These are phyloP conservation scores for Drosophila tropicalis DNA, from an alignment of 1,140 invertebrate species.

Conservation along the genomic window DNA sequence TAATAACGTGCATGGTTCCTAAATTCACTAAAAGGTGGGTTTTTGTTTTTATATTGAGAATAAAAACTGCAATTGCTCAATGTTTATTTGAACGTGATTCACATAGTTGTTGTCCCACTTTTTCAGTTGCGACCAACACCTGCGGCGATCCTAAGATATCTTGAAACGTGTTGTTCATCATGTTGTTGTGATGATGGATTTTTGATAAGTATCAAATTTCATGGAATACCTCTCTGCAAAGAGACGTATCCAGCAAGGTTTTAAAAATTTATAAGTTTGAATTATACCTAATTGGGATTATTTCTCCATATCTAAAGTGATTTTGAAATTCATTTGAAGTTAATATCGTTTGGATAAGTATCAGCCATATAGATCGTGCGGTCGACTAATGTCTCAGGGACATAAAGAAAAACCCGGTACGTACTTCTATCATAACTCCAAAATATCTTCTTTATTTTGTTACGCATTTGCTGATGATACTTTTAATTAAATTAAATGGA, in stretches of 20 bases:
- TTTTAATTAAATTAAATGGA: constrained; percentile 25
- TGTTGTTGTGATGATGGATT: constrained; percentile 25
- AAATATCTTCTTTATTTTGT: constrained; percentile 12
- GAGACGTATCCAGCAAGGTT: background rate
- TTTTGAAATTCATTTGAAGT: constrained; percentile 6
- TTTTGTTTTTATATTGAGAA: constrained; percentile 16
- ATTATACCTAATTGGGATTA: background rate
- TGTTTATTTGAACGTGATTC: constrained; percentile 43
- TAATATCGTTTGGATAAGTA: constrained; percentile 19
- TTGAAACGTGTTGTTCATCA: constrained; percentile 19
- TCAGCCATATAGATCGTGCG: constrained; percentile 38
- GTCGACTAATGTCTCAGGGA: constrained; percentile 25
- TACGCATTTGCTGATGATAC: constrained; percentile 17
- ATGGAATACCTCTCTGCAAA: background rate
- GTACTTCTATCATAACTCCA: constrained; percentile 62
- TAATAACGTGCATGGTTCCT: constrained; percentile 35
- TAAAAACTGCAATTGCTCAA: constrained; percentile 34
- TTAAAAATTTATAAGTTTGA: background rate
- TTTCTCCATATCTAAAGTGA: constrained; percentile 5
- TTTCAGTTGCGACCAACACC: constrained; percentile 52
- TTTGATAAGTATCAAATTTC: constrained; percentile 20
- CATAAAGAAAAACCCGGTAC: constrained; percentile 48
- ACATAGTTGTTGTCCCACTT: constrained; percentile 52
- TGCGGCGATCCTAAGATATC: constrained; percentile 31
- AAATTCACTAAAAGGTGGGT: constrained; percentile 48